phyloP scores from a whole-genome alignment of 2,888 invertebrate genomes.

The Aethes cnicana region DNA sequence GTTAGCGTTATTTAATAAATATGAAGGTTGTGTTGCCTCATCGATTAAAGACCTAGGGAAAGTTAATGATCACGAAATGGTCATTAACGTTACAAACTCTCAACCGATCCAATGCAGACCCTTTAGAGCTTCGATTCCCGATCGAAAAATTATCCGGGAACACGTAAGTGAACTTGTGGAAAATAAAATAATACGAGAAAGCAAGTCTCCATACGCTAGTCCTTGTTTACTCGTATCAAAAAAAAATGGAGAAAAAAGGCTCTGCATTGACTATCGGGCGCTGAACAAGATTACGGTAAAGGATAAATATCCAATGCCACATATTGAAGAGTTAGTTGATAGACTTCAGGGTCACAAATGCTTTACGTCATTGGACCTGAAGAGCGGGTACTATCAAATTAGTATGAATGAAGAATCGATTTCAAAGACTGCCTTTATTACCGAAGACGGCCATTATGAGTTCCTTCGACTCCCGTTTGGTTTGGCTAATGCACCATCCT shows the following conservation, averaged over 20 bases:
- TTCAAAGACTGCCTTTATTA: slow-evolving; percentile 45
- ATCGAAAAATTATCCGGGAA: neutral
- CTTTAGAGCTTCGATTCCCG: neutral
- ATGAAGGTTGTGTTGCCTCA: neutral
- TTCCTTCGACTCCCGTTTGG: slow-evolving; percentile 38
- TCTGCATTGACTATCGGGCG: slow-evolving; percentile 2
- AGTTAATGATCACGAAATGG: neutral
- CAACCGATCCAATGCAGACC: neutral
- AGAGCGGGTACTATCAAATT: slow-evolving; percentile 45
- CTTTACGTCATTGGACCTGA: slow-evolving; percentile 44
- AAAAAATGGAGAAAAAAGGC: slow-evolving; percentile 4
- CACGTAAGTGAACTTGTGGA: neutral
- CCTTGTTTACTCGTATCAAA: neutral
- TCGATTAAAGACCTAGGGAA: neutral
- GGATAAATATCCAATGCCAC: slow-evolving; percentile 42
- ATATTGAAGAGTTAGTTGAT: slow-evolving; percentile 49
- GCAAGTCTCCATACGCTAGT: slow-evolving; percentile 1
- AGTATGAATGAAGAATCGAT: slow-evolving; percentile 40
- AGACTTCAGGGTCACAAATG: slow-evolving; percentile 35
- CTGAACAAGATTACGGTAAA: slow-evolving; percentile 1
- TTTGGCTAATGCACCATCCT: slow-evolving; percentile 30
- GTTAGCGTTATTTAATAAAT: neutral
- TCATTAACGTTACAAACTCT: neutral
- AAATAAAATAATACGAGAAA: neutral
- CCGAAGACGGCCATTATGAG: slow-evolving; percentile 46